Percentiles rank a stretch among this genome's conserved stretches.
Conservation (phyloP, 2,113 vertebrate species). For the Pluvialis apricaria region DNA sequence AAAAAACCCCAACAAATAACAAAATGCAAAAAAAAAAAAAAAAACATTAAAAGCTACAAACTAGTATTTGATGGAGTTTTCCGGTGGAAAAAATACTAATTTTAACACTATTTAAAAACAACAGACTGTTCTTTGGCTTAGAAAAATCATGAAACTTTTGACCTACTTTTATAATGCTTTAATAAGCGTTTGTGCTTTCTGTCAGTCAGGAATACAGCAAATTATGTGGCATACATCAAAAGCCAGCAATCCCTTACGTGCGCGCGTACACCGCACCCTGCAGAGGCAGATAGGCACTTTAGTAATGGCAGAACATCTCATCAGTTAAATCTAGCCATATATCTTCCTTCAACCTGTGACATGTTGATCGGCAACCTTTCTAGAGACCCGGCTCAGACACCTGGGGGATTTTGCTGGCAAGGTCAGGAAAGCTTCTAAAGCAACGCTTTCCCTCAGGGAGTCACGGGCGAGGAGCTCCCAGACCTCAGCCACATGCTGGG, state of each 20-base stretch:
- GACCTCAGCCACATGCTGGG: neutral
- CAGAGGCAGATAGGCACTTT: neutral
- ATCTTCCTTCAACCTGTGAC: neutral
- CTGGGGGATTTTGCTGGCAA: neutral
- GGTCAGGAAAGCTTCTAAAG: neutral
- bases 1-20: neutral
- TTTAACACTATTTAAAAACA: neutral
- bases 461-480: rapidly evolving
- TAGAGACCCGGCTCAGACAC: neutral
- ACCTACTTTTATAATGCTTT: neutral
- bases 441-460: neutral
- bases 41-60: neutral
- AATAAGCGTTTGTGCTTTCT: neutral
- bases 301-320: neutral
- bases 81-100: neutral
- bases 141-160: neutral
- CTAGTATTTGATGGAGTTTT: neutral
- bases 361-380: neutral
- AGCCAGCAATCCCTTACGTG: neutral
- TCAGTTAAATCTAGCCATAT: neutral
- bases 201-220: neutral
- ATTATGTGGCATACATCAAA: neutral
- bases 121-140: neutral
- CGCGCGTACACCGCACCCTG: neutral
- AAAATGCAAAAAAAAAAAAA: neutral